Evolutionary conservation across 2,797 vertebrate genomes (phyloP).

Genomic region (Hipposideros larvatus): DNA sequence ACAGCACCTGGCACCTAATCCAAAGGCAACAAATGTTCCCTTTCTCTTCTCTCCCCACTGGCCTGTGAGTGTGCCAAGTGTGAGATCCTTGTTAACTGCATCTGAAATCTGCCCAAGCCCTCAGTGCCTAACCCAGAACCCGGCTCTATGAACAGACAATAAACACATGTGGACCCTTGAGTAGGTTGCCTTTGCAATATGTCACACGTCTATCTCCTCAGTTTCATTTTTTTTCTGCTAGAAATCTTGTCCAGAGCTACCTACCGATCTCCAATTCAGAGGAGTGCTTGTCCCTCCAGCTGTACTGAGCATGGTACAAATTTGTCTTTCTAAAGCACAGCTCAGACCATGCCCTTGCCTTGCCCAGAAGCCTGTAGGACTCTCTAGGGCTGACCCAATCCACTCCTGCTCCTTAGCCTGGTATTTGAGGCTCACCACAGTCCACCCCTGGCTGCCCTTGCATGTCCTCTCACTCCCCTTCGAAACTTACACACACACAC

Average conservation of each 20-base stretch:
- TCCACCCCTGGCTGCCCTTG: not conserved
- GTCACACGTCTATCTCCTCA: not conserved
- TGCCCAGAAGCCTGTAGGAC: not conserved
- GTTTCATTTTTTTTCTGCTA: not conserved
- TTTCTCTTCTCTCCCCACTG: not conserved
- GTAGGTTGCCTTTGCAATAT: not conserved
- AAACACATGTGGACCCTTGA: not conserved
- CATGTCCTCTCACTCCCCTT: not conserved
- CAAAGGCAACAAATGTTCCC: conserved; percentile 18
- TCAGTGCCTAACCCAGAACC: not conserved
- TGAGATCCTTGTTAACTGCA: not conserved
- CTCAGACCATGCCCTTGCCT: not conserved
- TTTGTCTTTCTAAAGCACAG: not conserved
- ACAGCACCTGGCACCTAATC: not conserved
- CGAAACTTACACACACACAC: too few species aligned
- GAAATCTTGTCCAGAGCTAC: not conserved
- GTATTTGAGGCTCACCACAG: not conserved
- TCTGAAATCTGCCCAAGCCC: not conserved
- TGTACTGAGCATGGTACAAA: not conserved
- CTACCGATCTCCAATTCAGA: not conserved
- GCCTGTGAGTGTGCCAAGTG: not conserved
- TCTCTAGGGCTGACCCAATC: not conserved
- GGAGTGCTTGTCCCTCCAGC: not conserved
- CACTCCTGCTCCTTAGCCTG: not conserved
- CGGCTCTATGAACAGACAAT: too few species aligned